Conservation (phyloP, 2,888 invertebrate species). For the Mamestra brassicae region DNA sequence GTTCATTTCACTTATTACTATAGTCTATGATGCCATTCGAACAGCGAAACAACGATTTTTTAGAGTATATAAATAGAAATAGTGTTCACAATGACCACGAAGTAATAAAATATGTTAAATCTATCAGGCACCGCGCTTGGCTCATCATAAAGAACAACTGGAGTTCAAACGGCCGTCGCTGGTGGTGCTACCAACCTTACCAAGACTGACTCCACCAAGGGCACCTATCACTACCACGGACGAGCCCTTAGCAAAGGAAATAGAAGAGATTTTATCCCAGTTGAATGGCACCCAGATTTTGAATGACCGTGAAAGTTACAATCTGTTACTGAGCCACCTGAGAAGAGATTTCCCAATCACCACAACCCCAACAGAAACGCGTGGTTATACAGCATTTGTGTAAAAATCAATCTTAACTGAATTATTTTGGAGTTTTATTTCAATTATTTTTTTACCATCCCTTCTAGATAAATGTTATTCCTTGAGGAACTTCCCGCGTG, state of each 20-base stretch:
- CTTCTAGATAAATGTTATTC: neutral
- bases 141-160: slow-evolving; percentile 39
- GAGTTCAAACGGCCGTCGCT: neutral
- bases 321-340: slow-evolving; percentile 10
- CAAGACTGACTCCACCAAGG: neutral
- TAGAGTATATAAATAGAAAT: neutral
- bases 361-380: neutral
- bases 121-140: slow-evolving; percentile 48
- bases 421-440: slow-evolving; percentile 42
- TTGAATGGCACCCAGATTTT: slow-evolving; percentile 14
- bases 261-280: slow-evolving; percentile 36
- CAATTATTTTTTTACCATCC: too few relatives aligned
- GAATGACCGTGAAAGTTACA: slow-evolving; percentile 8
- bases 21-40: neutral
- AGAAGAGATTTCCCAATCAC: slow-evolving; percentile 22
- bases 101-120: slow-evolving; percentile 38
- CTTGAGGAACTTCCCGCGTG: neutral
- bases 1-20: neutral
- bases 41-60: too few relatives aligned
- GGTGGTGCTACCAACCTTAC: slow-evolving; percentile 29
- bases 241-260: slow-evolving; percentile 32
- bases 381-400: neutral
- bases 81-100: neutral
- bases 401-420: slow-evolving; percentile 7
- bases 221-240: neutral